Conservation (phyloP, 2,888 invertebrate genomes). For the Elegia similella region DNA sequence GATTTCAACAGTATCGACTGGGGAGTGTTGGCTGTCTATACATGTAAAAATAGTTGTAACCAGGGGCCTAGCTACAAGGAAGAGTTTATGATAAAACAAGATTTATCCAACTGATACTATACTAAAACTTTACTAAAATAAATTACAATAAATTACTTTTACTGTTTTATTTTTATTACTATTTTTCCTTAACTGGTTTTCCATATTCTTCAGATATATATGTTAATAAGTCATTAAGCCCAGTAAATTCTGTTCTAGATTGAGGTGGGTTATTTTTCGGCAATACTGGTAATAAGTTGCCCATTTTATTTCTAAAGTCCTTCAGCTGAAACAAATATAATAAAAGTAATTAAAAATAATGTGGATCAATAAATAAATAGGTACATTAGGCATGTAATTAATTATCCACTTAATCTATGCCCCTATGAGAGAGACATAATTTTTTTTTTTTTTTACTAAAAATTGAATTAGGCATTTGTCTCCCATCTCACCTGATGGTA, state of each 20-base stretch:
- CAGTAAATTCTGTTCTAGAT: conserved; percentile 93
- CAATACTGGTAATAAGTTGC: conserved; percentile 87
- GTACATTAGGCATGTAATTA: too few relatives aligned
- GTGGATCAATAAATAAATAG: conserved; percentile 23
- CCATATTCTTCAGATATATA: conserved; percentile 86
- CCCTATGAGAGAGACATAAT: too few relatives aligned
- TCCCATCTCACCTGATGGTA: too few relatives aligned
- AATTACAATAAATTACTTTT: conserved; percentile 24
- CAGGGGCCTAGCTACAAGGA: conserved; percentile 84
- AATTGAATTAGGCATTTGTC: too few relatives aligned
- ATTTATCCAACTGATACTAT: conserved; percentile 75
- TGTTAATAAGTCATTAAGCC: conserved; percentile 90
- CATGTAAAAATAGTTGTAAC: conserved; percentile 90
- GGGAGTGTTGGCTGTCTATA: conserved; percentile 93
- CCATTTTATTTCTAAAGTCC: conserved; percentile 92
- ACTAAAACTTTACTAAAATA: conserved; percentile 20
- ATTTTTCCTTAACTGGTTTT: conserved; percentile 44
- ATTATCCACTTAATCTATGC: too few relatives aligned
- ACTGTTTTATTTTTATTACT: conserved; percentile 16
- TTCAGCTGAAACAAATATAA: conserved; percentile 81
- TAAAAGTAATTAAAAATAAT: conserved; percentile 9
- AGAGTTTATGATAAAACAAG: conserved; percentile 94
- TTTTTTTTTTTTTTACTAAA: too few relatives aligned
- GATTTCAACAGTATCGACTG: conserved; percentile 88
- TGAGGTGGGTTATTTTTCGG: conserved; percentile 89